Base-by-base conservation (phyloP, 2,888 invertebrate genomes). In the Plemyria rubiginata region DNA sequence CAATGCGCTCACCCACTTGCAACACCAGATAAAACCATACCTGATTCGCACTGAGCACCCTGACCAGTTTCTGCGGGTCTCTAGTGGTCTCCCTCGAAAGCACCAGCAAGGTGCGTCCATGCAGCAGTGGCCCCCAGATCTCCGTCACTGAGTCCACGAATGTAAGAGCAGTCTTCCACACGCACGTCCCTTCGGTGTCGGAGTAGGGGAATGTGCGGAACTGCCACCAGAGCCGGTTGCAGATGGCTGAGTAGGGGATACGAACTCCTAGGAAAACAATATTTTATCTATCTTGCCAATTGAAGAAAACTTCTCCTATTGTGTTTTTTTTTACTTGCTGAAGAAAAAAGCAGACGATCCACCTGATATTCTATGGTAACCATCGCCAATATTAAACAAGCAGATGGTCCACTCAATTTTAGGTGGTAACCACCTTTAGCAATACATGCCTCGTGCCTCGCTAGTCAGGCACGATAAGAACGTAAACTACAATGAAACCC, bases 91-190 rank as follows among this genome's bases (percentile, higher is more conserved):
- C 93, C 76, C 95, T 95, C 0, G 97, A 94, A 8, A 98, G 94
- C 4, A 98, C 94, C 15, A 98, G 81, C 56, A 98, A 81, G 0
- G 96, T 94, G 54, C 90, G 82, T 9, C 95, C 96, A 67, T 95
- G 95, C 13, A 98, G 89, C 49, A 98, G 81, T 0, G 98, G 96
- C 0, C 96, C 96, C 96, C 98, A 98, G 59, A 98, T 95, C 91
- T 98, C 98, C 1, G 96, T 94, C 8, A 97, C 95, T 0, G 98
- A 97, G 82, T 98, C 98, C 4, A 98, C 98, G 80, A 98, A 98
- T 0, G 98, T 98, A 15, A 98, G 87, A 0, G 98, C 97, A 0
- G 98, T 98, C 87, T 98, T 98, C 90, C 98, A 98, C 0, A 97
- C 95, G 74, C 97, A 96, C 4, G 94, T 94, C 8, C 93, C 92